A percentile compares a stretch with the other conserved stretches of the same genome.
Evolutionary conservation across 2,888 invertebrate genomes (phyloP).

Genomic region (Leptopilina myrica): DNA sequence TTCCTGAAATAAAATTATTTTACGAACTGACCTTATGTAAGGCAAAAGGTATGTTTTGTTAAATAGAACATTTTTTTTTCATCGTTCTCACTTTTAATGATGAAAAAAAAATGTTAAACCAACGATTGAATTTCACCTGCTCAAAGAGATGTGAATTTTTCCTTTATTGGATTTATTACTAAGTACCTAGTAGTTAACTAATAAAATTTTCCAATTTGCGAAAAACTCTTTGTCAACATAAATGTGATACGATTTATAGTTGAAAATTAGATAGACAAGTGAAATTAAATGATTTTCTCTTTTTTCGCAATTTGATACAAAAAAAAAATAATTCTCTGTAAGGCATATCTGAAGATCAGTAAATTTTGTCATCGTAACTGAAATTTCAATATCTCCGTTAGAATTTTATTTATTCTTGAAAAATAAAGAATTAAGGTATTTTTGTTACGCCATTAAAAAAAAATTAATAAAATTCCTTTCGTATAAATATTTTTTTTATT

Average conservation of each 20-base stretch:
- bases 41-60: constrained; percentile 20
- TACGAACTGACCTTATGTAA: not conserved
- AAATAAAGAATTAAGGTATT: constrained; percentile 22
- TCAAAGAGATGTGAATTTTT: not conserved
- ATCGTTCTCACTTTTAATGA: not conserved
- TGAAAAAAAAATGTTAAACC: not conserved
- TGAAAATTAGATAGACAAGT: constrained; percentile 17
- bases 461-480: constrained; percentile 57
- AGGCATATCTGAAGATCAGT: not conserved
- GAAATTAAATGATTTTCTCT: not conserved
- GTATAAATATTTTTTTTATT: constrained; percentile 75
- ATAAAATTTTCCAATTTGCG: not conserved
- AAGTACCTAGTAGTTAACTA: not conserved
- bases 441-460: constrained; percentile 42
- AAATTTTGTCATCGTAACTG: too few species aligned
- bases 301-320: not conserved
- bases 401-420: not conserved
- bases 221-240: not conserved
- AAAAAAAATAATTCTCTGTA: not conserved
- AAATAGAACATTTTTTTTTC: constrained; percentile 4
- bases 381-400: not conserved
- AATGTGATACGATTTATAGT: not conserved
- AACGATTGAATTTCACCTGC: not conserved
- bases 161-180: not conserved
- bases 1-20: constrained; percentile 61